Evolutionary conservation across 2,113 vertebrate genomes (phyloP), one percentile per base, ranked within the genome.

Genomic region (Hypomesus transpacificus): DNA sequence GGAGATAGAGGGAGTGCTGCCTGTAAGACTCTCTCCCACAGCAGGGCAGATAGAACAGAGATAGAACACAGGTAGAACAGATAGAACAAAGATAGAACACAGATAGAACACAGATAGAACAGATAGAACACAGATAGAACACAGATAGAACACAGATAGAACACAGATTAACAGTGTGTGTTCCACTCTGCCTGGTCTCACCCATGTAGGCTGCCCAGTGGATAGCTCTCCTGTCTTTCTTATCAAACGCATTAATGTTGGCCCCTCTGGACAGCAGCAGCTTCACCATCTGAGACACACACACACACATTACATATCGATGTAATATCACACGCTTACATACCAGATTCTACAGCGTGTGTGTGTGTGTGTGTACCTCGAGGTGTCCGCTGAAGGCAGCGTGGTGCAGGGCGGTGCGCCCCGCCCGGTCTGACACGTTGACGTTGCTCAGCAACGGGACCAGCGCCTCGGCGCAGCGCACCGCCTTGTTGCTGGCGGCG

Each of bases 131-230:
- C n/a, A n/a, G n/a, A n/a, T n/a, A n/a, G n/a, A n/a, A n/a, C n/a
- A n/a, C n/a, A n/a, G n/a, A n/a, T n/a, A n/a, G n/a, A n/a, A n/a
- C n/a, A n/a, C n/a, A n/a, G n/a, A n/a, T n/a, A n/a, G n/a, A n/a
- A n/a, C n/a, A n/a, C n/a, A n/a, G n/a, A n/a, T n/a, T 20, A 18
- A 3, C 53, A 21, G 20, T 24, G 20, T 1, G 3, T 59, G 39
- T 62, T 8, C 4, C 13, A 5, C 18, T 21, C 1, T 39, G 16
- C 16, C 16, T 5, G 4, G 20, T 62, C 91, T 85, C 92, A 99
- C 97, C 97, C 97, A 98, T 98, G 86, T 96, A 98, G 3, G 97
- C 95, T 68, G 95, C 97, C 97, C 97, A 99, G 74, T 99, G 97
- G 76, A 98, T 94, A 59, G 97, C 96, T 82, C 97, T 92, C 67